phyloP scores from a whole-genome alignment of 30 jellyfish, hydroid and myxozoan genomes.

The Haliclystus octoradiatus region DNA sequence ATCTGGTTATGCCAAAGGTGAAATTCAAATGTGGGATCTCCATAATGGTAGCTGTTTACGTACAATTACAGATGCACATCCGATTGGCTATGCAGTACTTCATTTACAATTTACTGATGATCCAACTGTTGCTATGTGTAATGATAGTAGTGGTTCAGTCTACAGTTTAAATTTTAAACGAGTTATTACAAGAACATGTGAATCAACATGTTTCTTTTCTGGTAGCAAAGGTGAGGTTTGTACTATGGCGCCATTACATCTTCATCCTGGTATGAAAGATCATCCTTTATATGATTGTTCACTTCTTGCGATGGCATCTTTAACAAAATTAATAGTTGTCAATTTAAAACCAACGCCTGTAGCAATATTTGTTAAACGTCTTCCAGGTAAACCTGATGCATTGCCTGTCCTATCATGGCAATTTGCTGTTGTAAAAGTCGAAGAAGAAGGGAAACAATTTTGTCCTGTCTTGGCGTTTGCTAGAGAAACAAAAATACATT shows the following conservation, averaged over 20 bases:
- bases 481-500: slow-evolving; percentile 60
- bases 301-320: slow-evolving; percentile 94
- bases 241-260: slow-evolving; percentile 92
- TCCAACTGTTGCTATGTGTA: slow-evolving; percentile 84
- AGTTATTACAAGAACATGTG: slow-evolving; percentile 83
- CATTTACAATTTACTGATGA: slow-evolving; percentile 99
- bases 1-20: slow-evolving; percentile 97
- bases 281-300: slow-evolving; percentile 70
- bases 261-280: slow-evolving; percentile 71
- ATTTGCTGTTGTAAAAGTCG: slow-evolving; percentile 67
- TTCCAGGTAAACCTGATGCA: slow-evolving; percentile 62
- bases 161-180: slow-evolving; percentile 83
- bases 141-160: slow-evolving; percentile 99
- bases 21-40: slow-evolving; percentile 98
- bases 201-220: slow-evolving; percentile 87
- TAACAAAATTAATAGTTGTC: slow-evolving; percentile 79
- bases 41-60: slow-evolving; percentile 82
- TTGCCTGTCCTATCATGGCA: slow-evolving; percentile 91
- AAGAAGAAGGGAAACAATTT: slow-evolving; percentile 35
- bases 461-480: slow-evolving; percentile 95
- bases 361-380: slow-evolving; percentile 64
- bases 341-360: slow-evolving; percentile 85
- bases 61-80: slow-evolving; percentile 95
- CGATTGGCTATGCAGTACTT: slow-evolving; percentile 89
- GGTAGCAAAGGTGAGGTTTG: slow-evolving; percentile 99